Percentiles rank a stretch among this genome's conserved stretches.
phyloP scores from a whole-genome alignment of 2,888 invertebrate species.

The Cotesia congregata region DNA sequence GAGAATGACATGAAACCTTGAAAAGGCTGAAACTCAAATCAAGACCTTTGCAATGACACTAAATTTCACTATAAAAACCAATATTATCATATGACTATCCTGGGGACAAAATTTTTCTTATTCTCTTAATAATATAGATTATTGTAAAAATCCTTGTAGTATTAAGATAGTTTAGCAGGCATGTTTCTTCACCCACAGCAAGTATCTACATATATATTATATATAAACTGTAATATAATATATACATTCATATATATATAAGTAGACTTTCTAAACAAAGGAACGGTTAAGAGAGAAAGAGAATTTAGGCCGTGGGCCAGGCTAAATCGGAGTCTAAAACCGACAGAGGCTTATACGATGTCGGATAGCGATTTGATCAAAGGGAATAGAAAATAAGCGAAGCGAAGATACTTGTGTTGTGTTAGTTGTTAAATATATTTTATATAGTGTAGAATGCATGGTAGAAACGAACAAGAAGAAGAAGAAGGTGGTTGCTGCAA shows the following conservation, averaged over 20 bases:
- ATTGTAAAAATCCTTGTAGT: too few relatives aligned
- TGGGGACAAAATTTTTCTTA: too few relatives aligned
- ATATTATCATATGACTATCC: too few relatives aligned
- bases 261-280: constrained; percentile 39
- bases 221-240: background rate
- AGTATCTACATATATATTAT: background rate
- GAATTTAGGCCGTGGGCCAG: constrained; percentile 39
- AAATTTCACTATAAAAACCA: too few relatives aligned
- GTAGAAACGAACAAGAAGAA: too few relatives aligned
- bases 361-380: constrained; percentile 35
- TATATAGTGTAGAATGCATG: background rate
- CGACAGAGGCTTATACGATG: constrained; percentile 23
- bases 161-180: background rate
- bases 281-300: constrained; percentile 12
- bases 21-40: too few relatives aligned
- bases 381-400: constrained; percentile 29
- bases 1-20: too few relatives aligned
- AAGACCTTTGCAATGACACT: too few relatives aligned
- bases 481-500: background rate
- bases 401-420: constrained; percentile 13
- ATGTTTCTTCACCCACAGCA: background rate
- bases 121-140: too few relatives aligned
- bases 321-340: constrained; percentile 30
- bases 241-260: background rate
- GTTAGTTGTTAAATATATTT: constrained; percentile 1